Conservation (phyloP, 2,797 vertebrate genomes). For the Myotis findleyi region DNA sequence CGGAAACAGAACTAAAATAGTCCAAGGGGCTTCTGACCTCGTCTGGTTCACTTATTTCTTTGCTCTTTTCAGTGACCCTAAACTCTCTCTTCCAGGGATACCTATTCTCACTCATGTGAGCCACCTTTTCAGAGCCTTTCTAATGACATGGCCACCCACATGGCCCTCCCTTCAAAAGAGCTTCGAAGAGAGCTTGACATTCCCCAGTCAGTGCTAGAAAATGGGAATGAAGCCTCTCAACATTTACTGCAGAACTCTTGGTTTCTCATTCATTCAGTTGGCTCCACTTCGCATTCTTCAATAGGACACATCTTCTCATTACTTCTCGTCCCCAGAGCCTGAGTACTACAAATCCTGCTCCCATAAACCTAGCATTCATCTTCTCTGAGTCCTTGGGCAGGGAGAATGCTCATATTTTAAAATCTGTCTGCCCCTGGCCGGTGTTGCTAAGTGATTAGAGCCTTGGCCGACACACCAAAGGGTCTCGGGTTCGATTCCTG, state of each 20-base stretch:
- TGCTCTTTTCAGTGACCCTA: background rate
- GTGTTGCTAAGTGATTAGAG: no score
- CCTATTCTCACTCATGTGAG: accelerated
- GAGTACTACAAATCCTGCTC: background rate
- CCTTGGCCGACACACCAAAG: no score
- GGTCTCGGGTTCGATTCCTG: no score
- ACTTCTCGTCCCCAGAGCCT: background rate
- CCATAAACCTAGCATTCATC: background rate
- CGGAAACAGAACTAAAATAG: background rate
- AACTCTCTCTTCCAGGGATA: background rate
- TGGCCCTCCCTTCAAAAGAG: background rate
- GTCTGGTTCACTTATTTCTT: background rate
- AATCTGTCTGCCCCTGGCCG: background rate
- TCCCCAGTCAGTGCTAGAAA: background rate
- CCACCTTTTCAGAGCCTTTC: background rate
- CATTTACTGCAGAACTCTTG: background rate
- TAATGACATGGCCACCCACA: background rate
- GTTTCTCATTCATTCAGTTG: background rate
- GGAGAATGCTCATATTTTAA: conserved; percentile 4
- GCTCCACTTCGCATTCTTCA: background rate
- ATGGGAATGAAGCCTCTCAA: background rate
- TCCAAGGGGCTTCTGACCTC: background rate
- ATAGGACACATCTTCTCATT: background rate
- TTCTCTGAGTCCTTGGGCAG: conserved; percentile 25
- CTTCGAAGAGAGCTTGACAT: background rate